Evolutionary conservation across 2,113 vertebrate genomes (phyloP), one percentile per base, ranked within the genome.

Genomic region (Gambusia affinis): DNA sequence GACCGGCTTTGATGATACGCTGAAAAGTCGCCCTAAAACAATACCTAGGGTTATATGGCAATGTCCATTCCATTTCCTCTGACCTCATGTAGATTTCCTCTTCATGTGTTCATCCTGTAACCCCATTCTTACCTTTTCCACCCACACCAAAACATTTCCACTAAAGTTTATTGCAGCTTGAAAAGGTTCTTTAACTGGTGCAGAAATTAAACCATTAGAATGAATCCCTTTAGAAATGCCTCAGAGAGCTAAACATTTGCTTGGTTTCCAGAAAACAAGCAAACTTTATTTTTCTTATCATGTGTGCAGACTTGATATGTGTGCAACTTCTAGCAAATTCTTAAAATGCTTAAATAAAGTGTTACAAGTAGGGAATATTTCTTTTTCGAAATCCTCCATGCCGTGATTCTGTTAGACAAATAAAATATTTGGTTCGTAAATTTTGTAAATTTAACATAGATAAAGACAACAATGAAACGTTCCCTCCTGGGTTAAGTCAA

Each of bases 41-140:
- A 86, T 89, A 72, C 44, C 24, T 12, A 29, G 76, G 81, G 90
- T 90, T 80, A 76, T 15, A 51, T 19, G 72, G 78, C 72, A 80
- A 57, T 19, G 47, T 63, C 72, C 79, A 67, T 27, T 73, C 72
- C 54, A 63, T 75, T 87, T 92, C 87, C 91, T 81, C 62, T 82
- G 47, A 37, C 77, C 75, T 86, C 64, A 84, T 78, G 80, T 86
- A 76, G 76, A 82, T 78, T 85, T 92, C 91, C 90, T 82, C 57
- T 57, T 66, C 37, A 28, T 33, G 60, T 65, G 81, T 57, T 74
- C 83, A 85, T 88, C 87, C 89, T 82, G 60, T 81, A 51, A 63
- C 75, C 85, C 37, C 78, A 76, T 22, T 65, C 79, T 84, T 82
- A 31, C 81, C 33, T 42, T 80, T 83, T 77, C 67, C 33, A 44